Evolutionary conservation across 2,797 vertebrate genomes (phyloP).

Genomic region (Lagorchestes hirsutus): DNA sequence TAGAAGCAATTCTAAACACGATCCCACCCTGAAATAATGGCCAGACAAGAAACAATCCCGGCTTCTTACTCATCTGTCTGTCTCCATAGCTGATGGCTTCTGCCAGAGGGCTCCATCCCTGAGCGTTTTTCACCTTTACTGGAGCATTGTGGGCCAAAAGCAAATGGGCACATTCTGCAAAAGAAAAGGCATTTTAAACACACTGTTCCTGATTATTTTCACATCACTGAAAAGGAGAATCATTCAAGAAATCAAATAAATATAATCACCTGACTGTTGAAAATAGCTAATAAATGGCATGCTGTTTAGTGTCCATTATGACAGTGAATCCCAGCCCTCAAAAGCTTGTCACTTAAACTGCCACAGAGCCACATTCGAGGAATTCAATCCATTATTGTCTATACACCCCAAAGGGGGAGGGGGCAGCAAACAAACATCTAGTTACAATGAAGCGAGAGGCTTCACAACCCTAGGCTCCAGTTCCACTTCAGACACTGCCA

Average conservation of each 20-base stretch:
- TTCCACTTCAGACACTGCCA: neutral
- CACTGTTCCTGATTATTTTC: neutral
- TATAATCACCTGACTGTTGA: neutral
- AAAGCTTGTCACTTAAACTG: neutral
- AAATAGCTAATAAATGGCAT: neutral
- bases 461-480: neutral
- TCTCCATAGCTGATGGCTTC: constrained; percentile 99
- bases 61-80: constrained; percentile 97
- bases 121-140: constrained; percentile 99
- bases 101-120: constrained; percentile 99
- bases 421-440: neutral
- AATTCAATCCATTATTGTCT: too few relatives aligned
- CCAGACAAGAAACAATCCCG: too few relatives aligned
- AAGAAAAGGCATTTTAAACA: constrained; percentile 54
- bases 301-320: neutral
- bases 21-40: neutral
- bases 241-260: constrained; percentile 49
- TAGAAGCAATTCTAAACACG: too few relatives aligned
- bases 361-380: neutral
- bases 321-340: neutral
- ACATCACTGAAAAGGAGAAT: constrained; percentile 43
- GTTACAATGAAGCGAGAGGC: neutral
- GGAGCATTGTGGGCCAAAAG: constrained; percentile 99
- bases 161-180: constrained; percentile 97
- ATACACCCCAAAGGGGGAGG: too few relatives aligned